Conservation (phyloP, 2,113 vertebrate genomes). For the Pachycephala philippinensis region DNA sequence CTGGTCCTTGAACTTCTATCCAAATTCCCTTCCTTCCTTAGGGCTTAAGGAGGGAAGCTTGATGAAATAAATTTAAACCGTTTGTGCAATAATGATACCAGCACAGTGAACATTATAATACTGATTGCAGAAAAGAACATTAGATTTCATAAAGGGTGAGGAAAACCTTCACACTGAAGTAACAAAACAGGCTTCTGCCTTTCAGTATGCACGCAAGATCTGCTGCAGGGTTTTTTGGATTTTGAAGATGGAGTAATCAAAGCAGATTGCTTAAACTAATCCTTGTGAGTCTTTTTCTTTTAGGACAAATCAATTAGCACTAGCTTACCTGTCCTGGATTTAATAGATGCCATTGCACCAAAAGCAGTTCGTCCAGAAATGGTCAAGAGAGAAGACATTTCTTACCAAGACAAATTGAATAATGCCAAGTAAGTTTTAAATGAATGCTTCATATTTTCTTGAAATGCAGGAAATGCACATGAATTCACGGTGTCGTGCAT, state of each 20-base stretch:
- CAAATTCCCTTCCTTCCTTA: neutral
- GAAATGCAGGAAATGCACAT: neutral
- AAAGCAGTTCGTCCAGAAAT: conserved; percentile 86
- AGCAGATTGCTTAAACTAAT: neutral
- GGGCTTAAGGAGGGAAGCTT: neutral
- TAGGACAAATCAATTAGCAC: conserved; percentile 93
- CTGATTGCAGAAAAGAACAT: neutral
- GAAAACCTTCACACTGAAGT: neutral
- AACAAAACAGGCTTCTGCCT: neutral
- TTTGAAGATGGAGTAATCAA: neutral
- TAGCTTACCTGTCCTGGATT: conserved; percentile 91
- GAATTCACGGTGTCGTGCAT: neutral
- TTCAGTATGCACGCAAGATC: neutral
- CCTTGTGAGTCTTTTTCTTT: conserved; percentile 21
- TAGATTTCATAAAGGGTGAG: neutral
- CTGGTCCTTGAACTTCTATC: neutral
- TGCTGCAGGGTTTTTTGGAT: neutral
- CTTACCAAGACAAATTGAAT: conserved; percentile 78
- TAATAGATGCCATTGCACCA: conserved; percentile 91
- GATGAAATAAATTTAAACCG: neutral
- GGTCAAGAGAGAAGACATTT: conserved; percentile 80
- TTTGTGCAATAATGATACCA: neutral
- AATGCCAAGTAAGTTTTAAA: conserved; percentile 84
- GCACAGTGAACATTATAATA: neutral
- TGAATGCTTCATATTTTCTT: neutral